Percentiles rank a stretch among this genome's conserved stretches.
These are phyloP conservation scores for Melozone crissalis DNA, from an alignment of 2,113 vertebrate genomes.

Conservation along the genomic window DNA sequence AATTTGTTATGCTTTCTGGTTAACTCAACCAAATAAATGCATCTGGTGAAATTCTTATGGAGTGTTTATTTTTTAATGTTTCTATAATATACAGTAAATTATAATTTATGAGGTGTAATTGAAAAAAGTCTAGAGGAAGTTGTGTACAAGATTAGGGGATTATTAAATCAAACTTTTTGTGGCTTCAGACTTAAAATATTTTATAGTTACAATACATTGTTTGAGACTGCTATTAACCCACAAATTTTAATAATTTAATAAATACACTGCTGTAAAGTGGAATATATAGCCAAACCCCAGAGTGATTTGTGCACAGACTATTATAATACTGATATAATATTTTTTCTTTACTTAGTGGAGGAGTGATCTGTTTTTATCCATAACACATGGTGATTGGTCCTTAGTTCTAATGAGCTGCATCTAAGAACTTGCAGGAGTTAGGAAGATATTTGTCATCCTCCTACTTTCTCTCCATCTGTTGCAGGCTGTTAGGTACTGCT, in stretches of 20 bases:
- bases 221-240: slow-evolving; percentile 61
- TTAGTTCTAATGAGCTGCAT: slow-evolving; percentile 67
- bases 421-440: slow-evolving; percentile 24
- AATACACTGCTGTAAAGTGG: slow-evolving; percentile 55
- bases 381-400: neutral
- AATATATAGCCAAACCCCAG: slow-evolving; percentile 43
- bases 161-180: slow-evolving; percentile 78
- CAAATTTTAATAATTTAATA: slow-evolving; percentile 78
- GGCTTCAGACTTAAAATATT: slow-evolving; percentile 74
- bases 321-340: slow-evolving; percentile 15
- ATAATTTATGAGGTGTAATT: slow-evolving; percentile 68
- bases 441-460: neutral
- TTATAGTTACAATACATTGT: slow-evolving; percentile 73
- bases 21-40: slow-evolving; percentile 62
- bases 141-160: slow-evolving; percentile 71
- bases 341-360: slow-evolving; percentile 65
- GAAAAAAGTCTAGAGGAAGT: slow-evolving; percentile 72
- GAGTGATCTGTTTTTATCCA: slow-evolving; percentile 39
- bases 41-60: slow-evolving; percentile 68
- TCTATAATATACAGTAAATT: slow-evolving; percentile 66
- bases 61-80: slow-evolving; percentile 72
- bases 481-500: neutral
- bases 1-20: slow-evolving; percentile 65
- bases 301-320: slow-evolving; percentile 32
- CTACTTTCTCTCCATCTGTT: slow-evolving; percentile 6